Percentiles rank a stretch among this genome's conserved stretches.
These are phyloP conservation scores for Bellardia pandia DNA, from an alignment of 2,888 invertebrate genomes.

Conservation along the genomic window DNA sequence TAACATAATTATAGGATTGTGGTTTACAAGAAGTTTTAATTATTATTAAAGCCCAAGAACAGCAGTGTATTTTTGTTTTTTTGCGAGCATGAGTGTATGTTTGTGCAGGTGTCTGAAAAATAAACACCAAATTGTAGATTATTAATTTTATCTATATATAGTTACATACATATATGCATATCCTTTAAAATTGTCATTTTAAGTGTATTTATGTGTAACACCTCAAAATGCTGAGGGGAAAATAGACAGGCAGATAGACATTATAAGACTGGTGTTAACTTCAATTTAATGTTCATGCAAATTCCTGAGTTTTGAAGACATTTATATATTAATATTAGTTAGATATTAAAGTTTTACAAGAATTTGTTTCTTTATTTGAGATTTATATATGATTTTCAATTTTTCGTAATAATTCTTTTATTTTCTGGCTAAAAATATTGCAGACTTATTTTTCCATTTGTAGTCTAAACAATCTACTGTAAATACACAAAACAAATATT, in stretches of 20 bases:
- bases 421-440: too few species aligned
- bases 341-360: too few species aligned
- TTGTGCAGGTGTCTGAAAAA: neutral
- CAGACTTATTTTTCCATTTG: too few species aligned
- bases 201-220: neutral
- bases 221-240: neutral
- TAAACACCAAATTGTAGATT: neutral
- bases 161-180: too few species aligned
- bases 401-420: too few species aligned
- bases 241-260: neutral
- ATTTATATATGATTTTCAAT: too few species aligned
- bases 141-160: neutral
- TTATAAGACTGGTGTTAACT: neutral
- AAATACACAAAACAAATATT: too few species aligned
- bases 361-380: too few species aligned
- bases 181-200: neutral
- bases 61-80: neutral
- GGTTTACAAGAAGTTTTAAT: slow-evolving; percentile 53
- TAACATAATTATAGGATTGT: slow-evolving; percentile 66
- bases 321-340: too few species aligned
- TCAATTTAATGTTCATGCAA: neutral
- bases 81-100: neutral
- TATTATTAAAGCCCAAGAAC: slow-evolving; percentile 13
- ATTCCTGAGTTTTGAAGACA: neutral
- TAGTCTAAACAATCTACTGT: too few species aligned